Evolutionary conservation across 2,888 invertebrate species (phyloP).

Genomic region (Orthonychiurus folsomi): DNA sequence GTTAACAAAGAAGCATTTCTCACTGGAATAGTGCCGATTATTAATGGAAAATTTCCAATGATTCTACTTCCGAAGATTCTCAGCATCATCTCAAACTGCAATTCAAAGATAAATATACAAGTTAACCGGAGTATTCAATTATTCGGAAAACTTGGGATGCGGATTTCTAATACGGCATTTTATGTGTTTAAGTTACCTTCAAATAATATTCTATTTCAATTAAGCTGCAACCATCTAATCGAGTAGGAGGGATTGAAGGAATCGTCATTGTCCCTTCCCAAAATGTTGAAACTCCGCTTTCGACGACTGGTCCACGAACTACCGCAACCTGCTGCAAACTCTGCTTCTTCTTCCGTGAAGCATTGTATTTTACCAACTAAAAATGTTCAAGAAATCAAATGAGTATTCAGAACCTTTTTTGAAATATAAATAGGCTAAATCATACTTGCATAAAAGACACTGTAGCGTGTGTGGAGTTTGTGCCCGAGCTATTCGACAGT

Average conservation of each 20-base stretch:
- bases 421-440: neutral
- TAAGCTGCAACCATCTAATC: neutral
- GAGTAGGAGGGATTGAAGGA: neutral
- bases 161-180: neutral
- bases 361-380: too few species aligned
- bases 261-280: neutral
- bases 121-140: neutral
- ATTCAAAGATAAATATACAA: neutral
- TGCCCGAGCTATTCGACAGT: conserved; percentile 18
- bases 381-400: neutral
- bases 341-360: too few species aligned
- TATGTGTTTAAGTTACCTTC: neutral
- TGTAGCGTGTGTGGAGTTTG: neutral
- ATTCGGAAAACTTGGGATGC: neutral
- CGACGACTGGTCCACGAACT: neutral
- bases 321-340: neutral
- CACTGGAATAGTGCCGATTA: neutral
- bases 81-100: neutral
- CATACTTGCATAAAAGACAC: conserved; percentile 3
- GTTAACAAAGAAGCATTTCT: neutral
- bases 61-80: neutral
- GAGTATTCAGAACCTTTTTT: neutral
- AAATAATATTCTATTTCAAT: neutral
- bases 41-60: neutral
- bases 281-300: neutral